Base-by-base conservation (phyloP, 2,113 vertebrate genomes). In the Oreochromis niloticus region DNA sequence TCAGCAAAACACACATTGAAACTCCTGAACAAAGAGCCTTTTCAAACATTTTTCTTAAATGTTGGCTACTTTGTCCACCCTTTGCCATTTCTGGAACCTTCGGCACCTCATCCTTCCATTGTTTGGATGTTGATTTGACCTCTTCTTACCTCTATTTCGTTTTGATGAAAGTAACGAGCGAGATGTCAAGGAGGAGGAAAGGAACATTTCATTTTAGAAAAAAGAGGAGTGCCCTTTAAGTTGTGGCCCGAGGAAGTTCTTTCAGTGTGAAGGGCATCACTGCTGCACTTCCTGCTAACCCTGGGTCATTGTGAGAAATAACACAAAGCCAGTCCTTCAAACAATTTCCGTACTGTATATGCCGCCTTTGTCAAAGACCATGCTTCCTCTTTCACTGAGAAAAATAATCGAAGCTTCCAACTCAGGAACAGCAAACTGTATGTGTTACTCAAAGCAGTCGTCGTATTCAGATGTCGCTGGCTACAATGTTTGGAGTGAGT, bases 81-180 rank as follows among this genome's bases (percentile, higher is more conserved):
- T 41, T 66, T 27, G 41, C 52, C 63, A 30, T 39, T 39, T 46
- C 8, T 17, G 63, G 46, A 83, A 61, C 80, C 7, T 24, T 14
- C 13, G 2, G 2, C 32, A 84, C 73, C 39, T 81, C 54, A 39
- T 9, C 12, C 48, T 39, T 66, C 66, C 9, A 48, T 83, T 57
- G 48, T 85, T 34, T 59, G 79, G 80, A 57, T 81, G 84, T 80
- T 80, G 63, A 84, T 79, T 84, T 88, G 75, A 92, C 81, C 86
- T 83, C 79, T 30, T 39, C 8, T 19, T 6, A 41, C 71, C 59
- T 80, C 79, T 19, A 2, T 56, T 73, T 85, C 13, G 0, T 84
- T 84, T 27, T 68, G 7, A n/a, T 80, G 79, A 86, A 92, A 82
- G 63, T 46, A 59, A 75, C 27, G 41, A 41, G 50, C 19, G 10